phyloP scores from a whole-genome alignment of 2,113 vertebrate species.

The Heteronetta atricapilla region DNA sequence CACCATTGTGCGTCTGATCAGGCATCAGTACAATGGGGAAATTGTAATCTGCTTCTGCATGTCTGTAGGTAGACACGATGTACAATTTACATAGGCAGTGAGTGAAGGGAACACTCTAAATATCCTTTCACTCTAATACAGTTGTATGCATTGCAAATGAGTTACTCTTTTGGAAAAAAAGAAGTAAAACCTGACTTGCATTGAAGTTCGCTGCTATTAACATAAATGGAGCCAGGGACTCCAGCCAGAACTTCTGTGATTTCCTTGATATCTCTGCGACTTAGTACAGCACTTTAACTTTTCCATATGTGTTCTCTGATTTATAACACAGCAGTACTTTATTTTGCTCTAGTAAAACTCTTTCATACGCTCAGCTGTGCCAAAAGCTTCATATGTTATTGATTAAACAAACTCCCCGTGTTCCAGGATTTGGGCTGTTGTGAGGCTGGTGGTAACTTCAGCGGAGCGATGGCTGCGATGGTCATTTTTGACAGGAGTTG shows the following conservation, averaged over 20 bases:
- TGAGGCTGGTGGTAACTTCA: neutral
- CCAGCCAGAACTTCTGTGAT: conserved; percentile 61
- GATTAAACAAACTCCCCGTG: conserved; percentile 57
- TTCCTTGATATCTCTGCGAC: conserved; percentile 51
- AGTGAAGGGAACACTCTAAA: neutral
- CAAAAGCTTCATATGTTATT: conserved; percentile 57
- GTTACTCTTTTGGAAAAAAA: conserved; percentile 34
- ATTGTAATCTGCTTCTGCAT: neutral
- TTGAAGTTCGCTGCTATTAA: conserved; percentile 28
- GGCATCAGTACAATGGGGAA: neutral
- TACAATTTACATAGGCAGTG: neutral
- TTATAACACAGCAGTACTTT: conserved; percentile 35
- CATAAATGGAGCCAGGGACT: neutral
- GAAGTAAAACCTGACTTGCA: conserved; percentile 48
- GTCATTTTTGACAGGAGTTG: neutral
- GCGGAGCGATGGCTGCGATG: neutral
- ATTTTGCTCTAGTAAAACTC: conserved; percentile 37
- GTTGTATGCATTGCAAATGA: conserved; percentile 48
- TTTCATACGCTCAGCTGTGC: neutral
- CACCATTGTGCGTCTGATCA: neutral
- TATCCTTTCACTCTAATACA: neutral
- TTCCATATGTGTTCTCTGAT: conserved; percentile 62
- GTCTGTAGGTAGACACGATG: conserved; percentile 3
- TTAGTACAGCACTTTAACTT: conserved; percentile 31
- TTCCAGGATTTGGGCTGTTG: conserved; percentile 20